Evolutionary conservation across 2,888 invertebrate genomes (phyloP).

Genomic region (Deilephila porcellus): DNA sequence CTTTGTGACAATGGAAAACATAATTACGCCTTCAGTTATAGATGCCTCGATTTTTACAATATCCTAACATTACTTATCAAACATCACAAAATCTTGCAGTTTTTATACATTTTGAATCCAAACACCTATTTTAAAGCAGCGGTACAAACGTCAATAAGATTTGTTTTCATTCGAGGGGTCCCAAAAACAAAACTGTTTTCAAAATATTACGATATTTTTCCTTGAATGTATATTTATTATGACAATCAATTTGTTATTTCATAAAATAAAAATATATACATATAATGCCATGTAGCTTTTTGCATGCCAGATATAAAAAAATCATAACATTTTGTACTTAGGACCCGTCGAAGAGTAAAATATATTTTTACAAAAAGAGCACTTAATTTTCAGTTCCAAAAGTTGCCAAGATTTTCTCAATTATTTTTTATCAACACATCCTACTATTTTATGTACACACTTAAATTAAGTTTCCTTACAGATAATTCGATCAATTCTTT

Average conservation of each 20-base stretch:
- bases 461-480: no score
- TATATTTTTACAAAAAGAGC: slow-evolving; percentile 2
- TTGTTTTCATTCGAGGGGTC: no score
- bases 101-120: not conserved
- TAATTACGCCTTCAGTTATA: not conserved
- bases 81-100: slow-evolving; percentile 9
- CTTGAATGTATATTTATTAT: no score
- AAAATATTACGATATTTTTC: no score
- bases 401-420: not conserved
- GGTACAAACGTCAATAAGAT: slow-evolving; percentile 5
- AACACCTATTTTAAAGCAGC: slow-evolving; percentile 3
- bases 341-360: not conserved
- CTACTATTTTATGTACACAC: not conserved
- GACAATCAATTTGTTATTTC: no score
- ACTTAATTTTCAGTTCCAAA: not conserved
- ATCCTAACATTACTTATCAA: not conserved
- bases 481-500: no score
- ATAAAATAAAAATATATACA: no score
- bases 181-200: no score
- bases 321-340: no score
- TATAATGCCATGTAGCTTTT: no score
- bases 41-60: slow-evolving; percentile 6
- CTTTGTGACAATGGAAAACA: not conserved
- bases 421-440: not conserved
- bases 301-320: no score